Base-by-base conservation (phyloP, 1,140 invertebrate species). In the Drosophila lacertosa region DNA sequence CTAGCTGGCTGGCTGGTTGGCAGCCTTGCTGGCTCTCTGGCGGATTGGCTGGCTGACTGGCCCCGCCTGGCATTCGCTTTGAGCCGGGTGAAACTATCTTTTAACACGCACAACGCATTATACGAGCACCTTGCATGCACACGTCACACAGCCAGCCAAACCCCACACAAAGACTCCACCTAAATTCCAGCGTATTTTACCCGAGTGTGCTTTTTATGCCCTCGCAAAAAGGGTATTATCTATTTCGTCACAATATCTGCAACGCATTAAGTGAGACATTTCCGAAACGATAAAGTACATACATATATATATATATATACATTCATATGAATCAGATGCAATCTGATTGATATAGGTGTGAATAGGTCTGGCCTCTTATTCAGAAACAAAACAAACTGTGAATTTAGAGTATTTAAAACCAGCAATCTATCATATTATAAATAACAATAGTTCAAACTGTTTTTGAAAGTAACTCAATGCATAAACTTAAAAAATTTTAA, bases 41-140 rank as follows among this genome's bases (percentile, higher is more conserved):
- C 24, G 40, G 33, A 18, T n/a, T 35, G 9, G 11, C 29, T 67
- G 65, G 51, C 35, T 24, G 51, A 37, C 57, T 81, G 48, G 66
- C 58, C 24, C 53, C 63, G 63, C 51, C 54, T 74, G 66, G 78
- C 47, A 67, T 70, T 54, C 45, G 62, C 69, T 68, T 74, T 89
- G 78, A 89, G 82, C 82, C 54, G 29, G 74, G 82, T 71, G 78
- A 88, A 88, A 88, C 82, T 88, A 88, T 89, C 82, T 88, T 88
- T 88, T 88, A 88, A 82, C 82, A 88, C 82, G 82, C 82, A 88
- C 82, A 82, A 89, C 83, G 82, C 82, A 86, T 86, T 86, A 86
- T 88, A 86, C 82, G 81, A 86, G 81, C 81, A 86, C 81, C 69
- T 88, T 81, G 82, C 81, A 84, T 86, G 82, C 77, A 86, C 81